Evolutionary conservation across 2,888 invertebrate species (phyloP).

Genomic region (Sipha maydis): DNA sequence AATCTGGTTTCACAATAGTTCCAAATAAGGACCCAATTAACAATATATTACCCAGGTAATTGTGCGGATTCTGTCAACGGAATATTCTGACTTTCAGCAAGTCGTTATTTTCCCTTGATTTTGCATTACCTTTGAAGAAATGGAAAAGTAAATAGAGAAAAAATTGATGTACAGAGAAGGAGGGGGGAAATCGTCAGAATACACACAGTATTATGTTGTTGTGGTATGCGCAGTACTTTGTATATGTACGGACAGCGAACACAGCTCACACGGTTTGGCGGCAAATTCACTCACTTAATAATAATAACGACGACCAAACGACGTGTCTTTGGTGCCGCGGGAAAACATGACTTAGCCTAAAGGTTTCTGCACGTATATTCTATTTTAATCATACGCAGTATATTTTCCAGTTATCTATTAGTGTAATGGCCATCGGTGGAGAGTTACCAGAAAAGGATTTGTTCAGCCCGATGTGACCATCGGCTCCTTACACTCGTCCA

Average conservation of each 20-base stretch:
- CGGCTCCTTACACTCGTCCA: no score
- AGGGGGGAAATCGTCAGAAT: neutral
- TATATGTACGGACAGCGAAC: neutral
- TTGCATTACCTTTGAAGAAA: neutral
- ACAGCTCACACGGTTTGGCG: neutral
- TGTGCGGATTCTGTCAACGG: neutral
- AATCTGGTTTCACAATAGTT: constrained; percentile 51
- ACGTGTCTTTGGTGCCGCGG: constrained; percentile 35
- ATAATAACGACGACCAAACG: neutral
- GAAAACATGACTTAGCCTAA: constrained; percentile 33
- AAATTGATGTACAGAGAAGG: neutral
- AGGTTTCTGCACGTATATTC: neutral
- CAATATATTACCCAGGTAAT: constrained; percentile 57
- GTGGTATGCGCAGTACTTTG: neutral
- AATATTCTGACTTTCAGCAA: neutral
- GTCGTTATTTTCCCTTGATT: constrained; percentile 28
- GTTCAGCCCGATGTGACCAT: neutral
- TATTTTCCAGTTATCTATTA: constrained; percentile 4
- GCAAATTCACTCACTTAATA: neutral
- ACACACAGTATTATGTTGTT: neutral
- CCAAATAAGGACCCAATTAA: constrained; percentile 61
- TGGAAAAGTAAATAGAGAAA: neutral
- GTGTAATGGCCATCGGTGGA: neutral
- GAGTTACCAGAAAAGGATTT: constrained; percentile 39
- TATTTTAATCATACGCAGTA: neutral